Conservation (phyloP, 2,888 invertebrate genomes). For the Scelioninae gen. 1 region DNA sequence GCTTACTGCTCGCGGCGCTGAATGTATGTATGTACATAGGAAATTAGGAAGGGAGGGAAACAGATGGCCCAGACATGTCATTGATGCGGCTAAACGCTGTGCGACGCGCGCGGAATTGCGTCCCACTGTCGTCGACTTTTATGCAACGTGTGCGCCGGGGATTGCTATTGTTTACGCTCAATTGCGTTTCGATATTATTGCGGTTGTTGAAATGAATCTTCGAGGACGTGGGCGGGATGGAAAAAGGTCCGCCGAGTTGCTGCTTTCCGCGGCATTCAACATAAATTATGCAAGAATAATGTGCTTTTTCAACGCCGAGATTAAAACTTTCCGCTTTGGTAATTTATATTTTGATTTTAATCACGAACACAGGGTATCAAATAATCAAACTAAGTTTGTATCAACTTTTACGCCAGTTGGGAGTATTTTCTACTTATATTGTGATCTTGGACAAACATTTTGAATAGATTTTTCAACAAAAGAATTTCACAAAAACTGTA, state of each 20-base stretch:
- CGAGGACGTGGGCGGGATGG: conserved; percentile 15
- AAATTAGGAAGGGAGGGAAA: conserved; percentile 66
- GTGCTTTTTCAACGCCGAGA: conserved; percentile 7
- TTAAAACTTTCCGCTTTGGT: conserved; percentile 8
- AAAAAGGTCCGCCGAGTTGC: conserved; percentile 11
- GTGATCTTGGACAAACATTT: no score
- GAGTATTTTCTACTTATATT: background rate
- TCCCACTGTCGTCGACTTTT: conserved; percentile 43
- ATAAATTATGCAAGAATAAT: conserved; percentile 32
- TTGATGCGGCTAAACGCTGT: conserved; percentile 53
- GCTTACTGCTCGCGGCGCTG: conserved; percentile 31
- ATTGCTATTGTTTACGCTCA: conserved; percentile 59
- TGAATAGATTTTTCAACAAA: no score
- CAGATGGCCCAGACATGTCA: conserved; percentile 64
- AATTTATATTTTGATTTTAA: conserved; percentile 14
- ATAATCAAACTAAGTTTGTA: background rate
- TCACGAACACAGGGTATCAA: background rate
- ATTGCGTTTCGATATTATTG: conserved; percentile 60
- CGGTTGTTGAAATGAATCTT: conserved; percentile 42
- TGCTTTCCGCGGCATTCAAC: background rate
- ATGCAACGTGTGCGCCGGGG: conserved; percentile 39
- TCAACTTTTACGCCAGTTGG: background rate
- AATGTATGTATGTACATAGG: conserved; percentile 67
- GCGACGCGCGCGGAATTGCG: conserved; percentile 54
- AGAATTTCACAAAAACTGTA: no score